Base-by-base conservation (phyloP, 2,888 invertebrate species). In the Lithophane semibrunnea region DNA sequence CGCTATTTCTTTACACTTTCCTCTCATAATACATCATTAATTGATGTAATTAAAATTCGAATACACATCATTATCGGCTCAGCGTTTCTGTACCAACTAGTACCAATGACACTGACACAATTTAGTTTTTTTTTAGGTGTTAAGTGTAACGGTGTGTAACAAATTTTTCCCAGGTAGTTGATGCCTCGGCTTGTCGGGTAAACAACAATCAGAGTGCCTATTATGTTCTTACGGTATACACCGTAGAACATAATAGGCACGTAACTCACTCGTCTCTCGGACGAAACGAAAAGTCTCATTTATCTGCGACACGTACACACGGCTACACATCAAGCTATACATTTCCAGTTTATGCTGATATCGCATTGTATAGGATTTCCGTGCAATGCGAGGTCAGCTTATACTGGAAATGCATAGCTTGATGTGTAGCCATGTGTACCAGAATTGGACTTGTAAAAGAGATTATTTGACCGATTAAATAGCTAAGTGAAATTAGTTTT, bases 171-270 rank as follows among this genome's bases (percentile, higher is more conserved):
- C 75, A 88, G 88, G 12, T 73, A 67, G 80, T 73, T 76, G 73
- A 24, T 83, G 73, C 77, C 88, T 81, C 86, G 83, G 76, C 91
- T 92, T 92, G 92, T 92, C 93, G 92, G 85, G 89, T 88, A 89
- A 88, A 88, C 83, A 82, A 83, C 83, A 87, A 87, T 88, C 84
- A 85, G 73, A 75, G n/a, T n/a, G n/a, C n/a, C n/a, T n/a, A n/a
- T n/a, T n/a, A n/a, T n/a, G n/a, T n/a, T n/a, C n/a, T n/a, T n/a
- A n/a, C n/a, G 78, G 88, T 86, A 79, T 88, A 89, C 89, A 89
- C 89, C 85, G 87, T 87, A 89, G 76, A 64, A 78, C 67, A 87
- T 92, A 92, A 92, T 90, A 89, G 87, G 86, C 88, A 91, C 92
- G 89, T 92, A 83, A 73, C 73, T 82, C 73, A 73, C 80, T 67